Base-by-base conservation (phyloP, 2,113 vertebrate genomes). In the Riparia riparia region DNA sequence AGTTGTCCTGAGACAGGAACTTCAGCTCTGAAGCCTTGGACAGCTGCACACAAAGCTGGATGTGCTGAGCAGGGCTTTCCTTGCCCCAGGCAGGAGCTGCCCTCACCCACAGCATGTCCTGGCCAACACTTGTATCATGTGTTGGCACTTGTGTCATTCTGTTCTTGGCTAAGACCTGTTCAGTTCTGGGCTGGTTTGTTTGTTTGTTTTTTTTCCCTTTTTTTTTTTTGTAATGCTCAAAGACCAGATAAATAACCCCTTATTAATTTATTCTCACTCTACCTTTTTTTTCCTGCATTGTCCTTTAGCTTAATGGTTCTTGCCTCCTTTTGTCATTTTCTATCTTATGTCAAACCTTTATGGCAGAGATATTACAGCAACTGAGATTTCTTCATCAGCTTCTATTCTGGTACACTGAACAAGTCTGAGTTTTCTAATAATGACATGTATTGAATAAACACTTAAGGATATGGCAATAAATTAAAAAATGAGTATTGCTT, bases 361-460 rank as follows among this genome's bases (percentile, higher is more conserved):
- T n/a, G 19, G 66, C 32, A 54, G 12, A 63, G 34, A 17, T 73
- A 10, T 25, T 82, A 10, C 10, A 81, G 26, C 9, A 82, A 9
- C 32, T 28, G 20, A 56, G 29, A 64, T 63, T n/a, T 81, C 34
- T 87, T 61, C 41, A 17, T 76, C 76, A 89, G 41, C 39, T 89
- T 60, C n/a, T 76, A 5, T 47, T 88, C 34, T 57, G 28, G n/a
- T 66, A 39, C 21, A 29, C 12, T 47, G 21, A 85, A 63, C 16
- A 71, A 68, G 16, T 21, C 66, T 47, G 44, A 71, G 19, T 50
- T 90, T 96, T 90, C 44, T 34, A 56, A 20, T 72, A 90, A 79
- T 47, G 53, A 79, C 29, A 56, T 73, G 28, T 45, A 65, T 82
- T 89, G 58, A 70, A 42, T 51, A 80, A 95, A 88, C 80, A 72